Conservation (phyloP, 2,113 vertebrate genomes). For the Eonycteris spelaea region DNA sequence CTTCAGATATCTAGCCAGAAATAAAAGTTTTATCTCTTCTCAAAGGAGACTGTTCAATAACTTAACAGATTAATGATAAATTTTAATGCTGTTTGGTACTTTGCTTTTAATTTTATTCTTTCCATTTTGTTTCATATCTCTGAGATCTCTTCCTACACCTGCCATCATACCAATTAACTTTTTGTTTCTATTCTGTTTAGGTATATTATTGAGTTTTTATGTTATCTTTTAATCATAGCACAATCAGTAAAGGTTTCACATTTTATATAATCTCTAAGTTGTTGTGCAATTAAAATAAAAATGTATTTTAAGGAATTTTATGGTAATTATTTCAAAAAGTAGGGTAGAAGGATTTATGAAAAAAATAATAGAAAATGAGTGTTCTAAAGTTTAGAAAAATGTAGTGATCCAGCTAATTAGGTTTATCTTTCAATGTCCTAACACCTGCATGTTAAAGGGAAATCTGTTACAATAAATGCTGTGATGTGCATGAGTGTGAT, state of each 20-base stretch:
- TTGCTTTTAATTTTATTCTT: slow-evolving; percentile 31
- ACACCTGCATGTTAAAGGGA: not conserved
- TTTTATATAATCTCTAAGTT: not conserved
- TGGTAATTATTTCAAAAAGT: not conserved
- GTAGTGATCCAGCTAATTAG: not conserved
- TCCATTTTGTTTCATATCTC: slow-evolving; percentile 4
- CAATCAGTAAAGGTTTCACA: slow-evolving; percentile 26
- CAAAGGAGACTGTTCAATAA: not conserved
- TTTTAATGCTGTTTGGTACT: not conserved
- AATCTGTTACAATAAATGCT: not conserved
- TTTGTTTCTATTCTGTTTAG: slow-evolving; percentile 24
- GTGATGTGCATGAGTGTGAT: not conserved
- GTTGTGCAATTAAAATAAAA: slow-evolving; percentile 42
- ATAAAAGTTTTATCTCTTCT: not conserved
- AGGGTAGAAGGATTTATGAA: not conserved
- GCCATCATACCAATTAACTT: slow-evolving; percentile 24
- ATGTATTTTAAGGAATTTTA: not conserved
- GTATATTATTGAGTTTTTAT: slow-evolving; percentile 16
- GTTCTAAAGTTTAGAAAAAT: not conserved
- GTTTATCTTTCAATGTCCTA: not conserved
- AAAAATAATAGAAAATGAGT: not conserved
- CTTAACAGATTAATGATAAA: not conserved
- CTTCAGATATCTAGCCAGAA: not conserved
- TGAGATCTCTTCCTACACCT: slow-evolving; percentile 24
- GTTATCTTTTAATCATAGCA: slow-evolving; percentile 17